Evolutionary conservation across 2,888 invertebrate species (phyloP).

Genomic region (Odontothrips loti): DNA sequence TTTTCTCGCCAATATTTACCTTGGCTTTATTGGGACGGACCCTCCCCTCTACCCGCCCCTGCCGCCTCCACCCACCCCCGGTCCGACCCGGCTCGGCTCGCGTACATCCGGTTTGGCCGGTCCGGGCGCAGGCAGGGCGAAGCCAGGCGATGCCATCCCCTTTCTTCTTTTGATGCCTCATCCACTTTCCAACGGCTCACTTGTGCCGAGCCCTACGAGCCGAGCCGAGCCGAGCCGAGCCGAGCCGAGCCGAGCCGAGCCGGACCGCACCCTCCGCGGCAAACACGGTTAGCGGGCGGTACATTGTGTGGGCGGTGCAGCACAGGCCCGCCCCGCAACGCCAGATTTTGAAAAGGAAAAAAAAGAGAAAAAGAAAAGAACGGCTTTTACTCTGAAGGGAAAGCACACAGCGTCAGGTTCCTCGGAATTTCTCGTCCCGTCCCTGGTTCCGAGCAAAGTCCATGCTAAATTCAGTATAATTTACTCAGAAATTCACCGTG

Average conservation of each 20-base stretch:
- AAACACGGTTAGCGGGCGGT: background rate
- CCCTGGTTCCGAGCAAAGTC: too few relatives aligned
- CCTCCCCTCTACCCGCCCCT: slow-evolving; percentile 29
- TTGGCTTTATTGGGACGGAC: slow-evolving; percentile 40
- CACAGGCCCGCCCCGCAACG: background rate
- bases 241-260: background rate
- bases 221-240: background rate
- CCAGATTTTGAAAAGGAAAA: background rate
- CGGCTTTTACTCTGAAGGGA: too few relatives aligned
- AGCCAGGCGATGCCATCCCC: background rate
- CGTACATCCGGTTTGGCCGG: slow-evolving; percentile 31
- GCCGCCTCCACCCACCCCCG: slow-evolving; percentile 30
- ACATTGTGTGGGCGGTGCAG: too few relatives aligned
- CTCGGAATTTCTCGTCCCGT: too few relatives aligned
- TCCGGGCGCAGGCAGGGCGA: slow-evolving; percentile 28
- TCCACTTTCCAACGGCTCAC: slow-evolving; percentile 14
- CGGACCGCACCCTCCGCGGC: background rate
- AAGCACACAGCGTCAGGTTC: too few relatives aligned
- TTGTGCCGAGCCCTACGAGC: background rate
- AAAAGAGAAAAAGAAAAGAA: background rate
- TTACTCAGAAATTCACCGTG: too few relatives aligned
- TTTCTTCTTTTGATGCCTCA: background rate
- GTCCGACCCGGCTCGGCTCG: slow-evolving; percentile 31
- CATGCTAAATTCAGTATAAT: too few relatives aligned
- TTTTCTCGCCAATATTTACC: slow-evolving; percentile 42